Evolutionary conservation across 2,797 vertebrate genomes (phyloP).

Genomic region (Botia kubotai): DNA sequence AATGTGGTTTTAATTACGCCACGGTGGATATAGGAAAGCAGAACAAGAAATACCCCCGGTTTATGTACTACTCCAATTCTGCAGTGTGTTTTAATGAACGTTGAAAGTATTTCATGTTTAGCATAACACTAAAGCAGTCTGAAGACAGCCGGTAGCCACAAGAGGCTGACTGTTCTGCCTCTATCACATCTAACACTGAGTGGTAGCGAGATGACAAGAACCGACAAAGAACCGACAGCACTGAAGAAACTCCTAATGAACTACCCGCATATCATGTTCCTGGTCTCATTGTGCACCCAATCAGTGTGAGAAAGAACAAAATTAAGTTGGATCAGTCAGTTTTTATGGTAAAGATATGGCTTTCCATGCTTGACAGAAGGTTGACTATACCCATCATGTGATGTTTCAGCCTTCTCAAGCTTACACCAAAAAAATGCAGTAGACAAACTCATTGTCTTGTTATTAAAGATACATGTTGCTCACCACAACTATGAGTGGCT

Average conservation of each 20-base stretch:
- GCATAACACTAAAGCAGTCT: constrained; percentile 81
- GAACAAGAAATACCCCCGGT: constrained; percentile 78
- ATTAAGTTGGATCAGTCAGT: background rate
- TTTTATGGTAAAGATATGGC: too few species aligned
- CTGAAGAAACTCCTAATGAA: constrained; percentile 60
- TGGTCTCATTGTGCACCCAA: background rate
- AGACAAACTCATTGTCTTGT: constrained; percentile 5
- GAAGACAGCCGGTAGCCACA: constrained; percentile 69
- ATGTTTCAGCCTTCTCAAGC: constrained; percentile 2
- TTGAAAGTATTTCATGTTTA: constrained; percentile 89
- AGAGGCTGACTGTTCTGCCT: constrained; percentile 77
- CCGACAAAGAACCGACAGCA: constrained; percentile 48
- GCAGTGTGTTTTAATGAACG: constrained; percentile 84
- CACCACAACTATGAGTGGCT: background rate
- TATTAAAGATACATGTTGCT: background rate
- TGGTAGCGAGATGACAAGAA: constrained; percentile 42
- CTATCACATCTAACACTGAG: constrained; percentile 25
- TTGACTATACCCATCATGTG: background rate
- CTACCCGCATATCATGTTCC: constrained; percentile 33
- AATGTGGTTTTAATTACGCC: constrained; percentile 97
- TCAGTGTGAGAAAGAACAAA: background rate
- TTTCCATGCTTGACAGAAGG: background rate
- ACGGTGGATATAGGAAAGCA: constrained; percentile 79
- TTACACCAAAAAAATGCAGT: background rate
- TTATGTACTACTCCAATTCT: constrained; percentile 91